These are phyloP conservation scores for Chalcosyrphus nemorum DNA, from an alignment of 2,888 invertebrate species.

Conservation along the genomic window DNA sequence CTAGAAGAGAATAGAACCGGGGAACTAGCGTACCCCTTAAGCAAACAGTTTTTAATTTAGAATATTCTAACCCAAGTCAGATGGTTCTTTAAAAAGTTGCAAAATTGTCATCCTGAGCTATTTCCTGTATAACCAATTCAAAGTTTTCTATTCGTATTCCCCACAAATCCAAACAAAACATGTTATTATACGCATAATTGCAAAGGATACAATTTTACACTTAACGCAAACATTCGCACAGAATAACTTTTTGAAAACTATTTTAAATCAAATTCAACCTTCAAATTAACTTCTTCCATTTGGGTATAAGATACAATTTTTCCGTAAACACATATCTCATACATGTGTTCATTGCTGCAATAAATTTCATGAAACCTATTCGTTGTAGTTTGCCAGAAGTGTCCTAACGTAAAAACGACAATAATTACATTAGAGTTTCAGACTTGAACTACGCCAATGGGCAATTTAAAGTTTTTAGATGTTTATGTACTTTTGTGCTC, in stretches of 20 bases:
- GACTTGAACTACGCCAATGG: conserved; percentile 70
- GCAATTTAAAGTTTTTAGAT: conserved; percentile 71
- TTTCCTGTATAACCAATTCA: too few relatives aligned
- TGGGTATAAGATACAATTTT: neutral
- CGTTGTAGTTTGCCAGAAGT: conserved; percentile 38
- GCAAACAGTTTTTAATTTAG: too few relatives aligned
- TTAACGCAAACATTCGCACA: neutral
- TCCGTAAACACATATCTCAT: neutral
- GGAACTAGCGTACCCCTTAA: too few relatives aligned
- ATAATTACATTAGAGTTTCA: conserved; percentile 70
- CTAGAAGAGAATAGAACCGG: too few relatives aligned
- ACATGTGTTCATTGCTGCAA: conserved; percentile 17
- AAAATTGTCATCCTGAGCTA: too few relatives aligned
- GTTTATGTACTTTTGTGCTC: conserved; percentile 56
- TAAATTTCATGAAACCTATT: conserved; percentile 35
- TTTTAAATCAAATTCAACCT: neutral
- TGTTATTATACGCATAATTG: too few relatives aligned
- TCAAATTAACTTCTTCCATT: neutral
- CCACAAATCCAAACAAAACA: too few relatives aligned
- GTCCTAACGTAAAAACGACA: conserved; percentile 60
- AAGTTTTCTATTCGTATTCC: too few relatives aligned
- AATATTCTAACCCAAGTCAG: too few relatives aligned
- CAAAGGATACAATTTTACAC: too few relatives aligned
- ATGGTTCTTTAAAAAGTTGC: too few relatives aligned
- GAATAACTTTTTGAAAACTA: neutral